A percentile compares a stretch with the other conserved stretches of the same genome.
Evolutionary conservation across 2,797 vertebrate genomes (phyloP).

Genomic region (Telmatherina bonti): DNA sequence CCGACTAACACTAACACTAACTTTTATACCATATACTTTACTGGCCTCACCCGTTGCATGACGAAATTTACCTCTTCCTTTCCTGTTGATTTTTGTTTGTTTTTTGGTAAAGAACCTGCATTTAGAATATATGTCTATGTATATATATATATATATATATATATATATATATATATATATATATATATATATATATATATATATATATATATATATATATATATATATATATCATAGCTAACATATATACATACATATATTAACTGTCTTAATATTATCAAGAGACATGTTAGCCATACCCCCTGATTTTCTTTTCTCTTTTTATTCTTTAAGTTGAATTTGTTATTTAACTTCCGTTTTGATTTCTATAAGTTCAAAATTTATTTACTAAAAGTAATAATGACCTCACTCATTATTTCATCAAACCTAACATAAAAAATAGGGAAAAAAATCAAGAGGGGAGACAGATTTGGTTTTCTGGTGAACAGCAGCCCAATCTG

Average conservation of each 20-base stretch:
- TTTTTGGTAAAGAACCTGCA: slow-evolving; percentile 64
- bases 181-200: slow-evolving; percentile 85
- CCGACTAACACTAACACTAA: slow-evolving; percentile 80
- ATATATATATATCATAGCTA: too few relatives aligned
- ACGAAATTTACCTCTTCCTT: slow-evolving; percentile 30
- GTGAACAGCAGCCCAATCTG: slow-evolving; percentile 57
- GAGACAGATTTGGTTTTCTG: slow-evolving; percentile 62
- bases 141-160: slow-evolving; percentile 78
- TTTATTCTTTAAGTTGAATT: slow-evolving; percentile 35
- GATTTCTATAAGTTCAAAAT: slow-evolving; percentile 57
- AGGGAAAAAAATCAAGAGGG: slow-evolving; percentile 60
- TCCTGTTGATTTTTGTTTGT: slow-evolving; percentile 24
- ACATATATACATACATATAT: slow-evolving; percentile 84
- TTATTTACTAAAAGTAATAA: slow-evolving; percentile 78
- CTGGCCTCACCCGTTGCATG: slow-evolving; percentile 76
- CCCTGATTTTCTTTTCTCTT: slow-evolving; percentile 26
- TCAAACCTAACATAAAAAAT: slow-evolving; percentile 35
- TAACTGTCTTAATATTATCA: slow-evolving; percentile 71
- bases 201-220: slow-evolving; percentile 79
- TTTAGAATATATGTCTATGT: slow-evolving; percentile 81
- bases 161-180: slow-evolving; percentile 82
- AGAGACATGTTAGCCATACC: slow-evolving; percentile 69
- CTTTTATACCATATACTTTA: slow-evolving; percentile 71
- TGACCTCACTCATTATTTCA: slow-evolving; percentile 72
- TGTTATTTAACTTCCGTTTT: slow-evolving; percentile 22